phyloP scores from a whole-genome alignment of 2,113 vertebrate species.

The Heptranchias perlo region DNA sequence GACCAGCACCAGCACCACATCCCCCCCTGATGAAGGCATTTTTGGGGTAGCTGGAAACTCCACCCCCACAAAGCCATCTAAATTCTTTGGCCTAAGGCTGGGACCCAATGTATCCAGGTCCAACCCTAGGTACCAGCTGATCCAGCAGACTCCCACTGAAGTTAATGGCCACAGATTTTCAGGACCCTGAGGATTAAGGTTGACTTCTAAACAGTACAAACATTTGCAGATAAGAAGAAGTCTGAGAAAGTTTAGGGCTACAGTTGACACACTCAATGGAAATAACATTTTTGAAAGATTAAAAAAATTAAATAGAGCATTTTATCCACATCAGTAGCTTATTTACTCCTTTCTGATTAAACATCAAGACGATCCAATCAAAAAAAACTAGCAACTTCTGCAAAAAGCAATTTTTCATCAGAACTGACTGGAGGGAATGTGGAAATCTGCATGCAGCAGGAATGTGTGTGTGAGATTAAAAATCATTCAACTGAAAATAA shows the following conservation, averaged over 20 bases:
- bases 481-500: background rate
- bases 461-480: background rate
- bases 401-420: background rate
- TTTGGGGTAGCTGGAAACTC: background rate
- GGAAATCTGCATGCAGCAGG: background rate
- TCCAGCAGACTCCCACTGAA: background rate
- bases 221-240: background rate
- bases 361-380: background rate
- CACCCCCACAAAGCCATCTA: background rate
- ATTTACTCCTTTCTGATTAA: background rate
- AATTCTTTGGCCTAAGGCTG: background rate
- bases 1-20: background rate
- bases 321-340: background rate
- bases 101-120: background rate
- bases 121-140: background rate
- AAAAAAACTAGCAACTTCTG: background rate
- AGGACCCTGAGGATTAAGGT: background rate
- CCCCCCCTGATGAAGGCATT: too few relatives aligned
- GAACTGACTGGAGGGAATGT: background rate
- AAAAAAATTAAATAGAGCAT: background rate
- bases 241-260: background rate
- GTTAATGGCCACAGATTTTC: background rate
- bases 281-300: background rate
- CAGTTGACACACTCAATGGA: background rate
- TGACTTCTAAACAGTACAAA: background rate